phyloP scores from a whole-genome alignment of 2,888 invertebrate genomes.

The Drosophila barbarae region DNA sequence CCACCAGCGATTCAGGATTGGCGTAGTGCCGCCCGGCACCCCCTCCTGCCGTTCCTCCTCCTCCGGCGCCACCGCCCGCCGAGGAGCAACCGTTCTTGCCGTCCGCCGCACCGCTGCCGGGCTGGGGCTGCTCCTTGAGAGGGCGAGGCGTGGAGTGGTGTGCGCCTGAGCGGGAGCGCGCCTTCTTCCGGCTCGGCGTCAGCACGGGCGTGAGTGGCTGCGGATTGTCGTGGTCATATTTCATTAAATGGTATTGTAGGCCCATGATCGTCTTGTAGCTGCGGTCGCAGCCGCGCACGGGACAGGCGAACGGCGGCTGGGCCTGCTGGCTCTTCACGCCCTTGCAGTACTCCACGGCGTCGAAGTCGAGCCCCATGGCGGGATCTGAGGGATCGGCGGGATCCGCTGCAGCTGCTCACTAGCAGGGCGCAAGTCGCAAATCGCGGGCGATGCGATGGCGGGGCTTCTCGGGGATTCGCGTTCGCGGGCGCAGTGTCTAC shows the following conservation, averaged over 20 bases:
- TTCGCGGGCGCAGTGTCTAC: conserved; percentile 31
- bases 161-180: conserved; percentile 80
- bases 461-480: conserved; percentile 16
- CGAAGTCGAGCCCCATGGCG: conserved; percentile 89
- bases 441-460: conserved; percentile 22
- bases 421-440: conserved; percentile 17
- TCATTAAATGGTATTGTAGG: conserved; percentile 91
- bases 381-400: conserved; percentile 30
- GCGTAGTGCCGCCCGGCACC: conserved; percentile 35
- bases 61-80: conserved; percentile 30
- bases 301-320: conserved; percentile 91
- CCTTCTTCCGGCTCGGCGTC: conserved; percentile 84
- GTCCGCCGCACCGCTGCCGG: conserved; percentile 35
- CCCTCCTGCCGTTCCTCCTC: conserved; percentile 7
- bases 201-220: conserved; percentile 84
- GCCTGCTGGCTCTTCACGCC: conserved; percentile 85
- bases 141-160: conserved; percentile 79
- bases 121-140: conserved; percentile 69
- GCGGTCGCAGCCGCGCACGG: conserved; percentile 90
- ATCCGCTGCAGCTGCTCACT: conserved; percentile 41
- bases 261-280: conserved; percentile 93
- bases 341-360: conserved; percentile 91
- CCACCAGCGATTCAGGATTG: conserved; percentile 80
- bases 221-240: conserved; percentile 91
- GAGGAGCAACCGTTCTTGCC: conserved; percentile 50